These are phyloP conservation scores for Ophioninae sp. DNA, from an alignment of 2,888 invertebrate species.

Conservation along the genomic window DNA sequence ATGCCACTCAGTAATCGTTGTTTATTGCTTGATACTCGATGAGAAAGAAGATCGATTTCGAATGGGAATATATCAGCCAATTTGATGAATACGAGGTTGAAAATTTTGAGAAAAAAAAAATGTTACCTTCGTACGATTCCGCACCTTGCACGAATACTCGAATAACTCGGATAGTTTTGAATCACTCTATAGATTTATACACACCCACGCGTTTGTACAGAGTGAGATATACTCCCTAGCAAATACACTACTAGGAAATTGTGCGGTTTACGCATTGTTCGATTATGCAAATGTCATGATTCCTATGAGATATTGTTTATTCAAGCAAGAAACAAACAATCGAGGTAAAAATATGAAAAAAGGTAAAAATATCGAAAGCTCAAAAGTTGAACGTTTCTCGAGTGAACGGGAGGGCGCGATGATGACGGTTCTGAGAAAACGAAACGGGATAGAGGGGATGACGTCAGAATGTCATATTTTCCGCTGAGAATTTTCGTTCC, in stretches of 20 bases:
- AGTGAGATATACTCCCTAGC: not conserved
- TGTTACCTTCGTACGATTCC: not conserved
- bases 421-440: not conserved
- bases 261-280: constrained; percentile 23
- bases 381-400: constrained; percentile 11
- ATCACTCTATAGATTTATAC: too few relatives aligned
- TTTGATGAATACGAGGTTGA: too few relatives aligned
- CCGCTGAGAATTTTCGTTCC: not conserved
- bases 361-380: not conserved
- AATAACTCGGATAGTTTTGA: too few relatives aligned
- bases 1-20: too few relatives aligned
- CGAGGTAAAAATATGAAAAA: constrained; percentile 6
- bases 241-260: not conserved
- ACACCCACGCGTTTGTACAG: not conserved
- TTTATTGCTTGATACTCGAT: too few relatives aligned
- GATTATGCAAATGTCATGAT: constrained; percentile 53
- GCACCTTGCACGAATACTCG: too few relatives aligned
- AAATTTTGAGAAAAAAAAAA: not conserved
- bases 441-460: not conserved
- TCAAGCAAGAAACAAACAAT: constrained; percentile 19
- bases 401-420: too few relatives aligned
- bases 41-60: too few relatives aligned
- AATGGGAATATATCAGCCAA: too few relatives aligned
- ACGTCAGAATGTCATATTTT: constrained; percentile 6
- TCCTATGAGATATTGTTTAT: constrained; percentile 17